Percentiles rank a stretch among this genome's conserved stretches.
Evolutionary conservation across 2,888 invertebrate genomes (phyloP).

Genomic region (Itoplectis maculator): DNA sequence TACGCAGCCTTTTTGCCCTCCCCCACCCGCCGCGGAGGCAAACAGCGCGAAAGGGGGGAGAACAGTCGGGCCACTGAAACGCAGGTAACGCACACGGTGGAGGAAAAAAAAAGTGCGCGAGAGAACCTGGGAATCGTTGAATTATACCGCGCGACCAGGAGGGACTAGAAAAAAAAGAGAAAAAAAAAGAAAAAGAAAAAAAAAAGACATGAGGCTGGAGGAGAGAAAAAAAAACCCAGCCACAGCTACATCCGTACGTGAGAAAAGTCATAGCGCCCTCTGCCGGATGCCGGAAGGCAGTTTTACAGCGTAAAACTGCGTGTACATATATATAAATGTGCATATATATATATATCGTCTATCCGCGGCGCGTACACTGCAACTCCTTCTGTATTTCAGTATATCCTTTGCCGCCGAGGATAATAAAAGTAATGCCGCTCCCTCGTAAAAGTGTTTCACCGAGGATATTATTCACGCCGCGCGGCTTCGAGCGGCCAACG

Average conservation of each 20-base stretch:
- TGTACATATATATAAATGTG: background rate
- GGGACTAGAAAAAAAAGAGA: constrained; percentile 5
- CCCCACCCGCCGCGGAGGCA: background rate
- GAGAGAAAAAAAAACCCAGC: background rate
- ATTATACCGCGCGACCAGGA: constrained; percentile 49
- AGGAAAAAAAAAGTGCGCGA: constrained; percentile 31
- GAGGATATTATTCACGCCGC: constrained; percentile 68
- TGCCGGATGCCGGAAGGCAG: background rate
- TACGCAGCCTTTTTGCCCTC: constrained; percentile 17
- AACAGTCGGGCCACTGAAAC: background rate
- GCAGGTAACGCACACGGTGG: constrained; percentile 28
- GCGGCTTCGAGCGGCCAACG: constrained; percentile 51
- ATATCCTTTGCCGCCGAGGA: constrained; percentile 66
- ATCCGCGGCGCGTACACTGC: constrained; percentile 17
- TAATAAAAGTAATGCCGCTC: constrained; percentile 77
- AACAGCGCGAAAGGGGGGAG: constrained; percentile 2
- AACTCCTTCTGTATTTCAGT: constrained; percentile 60
- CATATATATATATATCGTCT: constrained; percentile 6
- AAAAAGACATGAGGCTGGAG: background rate
- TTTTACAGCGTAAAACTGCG: background rate
- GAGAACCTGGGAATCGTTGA: constrained; percentile 51
- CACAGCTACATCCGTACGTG: constrained; percentile 29
- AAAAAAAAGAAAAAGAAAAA: background rate
- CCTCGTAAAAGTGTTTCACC: constrained; percentile 72
- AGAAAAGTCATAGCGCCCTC: constrained; percentile 46